phyloP scores from a whole-genome alignment of 2,888 invertebrate genomes.

The Anarsia innoxiella region DNA sequence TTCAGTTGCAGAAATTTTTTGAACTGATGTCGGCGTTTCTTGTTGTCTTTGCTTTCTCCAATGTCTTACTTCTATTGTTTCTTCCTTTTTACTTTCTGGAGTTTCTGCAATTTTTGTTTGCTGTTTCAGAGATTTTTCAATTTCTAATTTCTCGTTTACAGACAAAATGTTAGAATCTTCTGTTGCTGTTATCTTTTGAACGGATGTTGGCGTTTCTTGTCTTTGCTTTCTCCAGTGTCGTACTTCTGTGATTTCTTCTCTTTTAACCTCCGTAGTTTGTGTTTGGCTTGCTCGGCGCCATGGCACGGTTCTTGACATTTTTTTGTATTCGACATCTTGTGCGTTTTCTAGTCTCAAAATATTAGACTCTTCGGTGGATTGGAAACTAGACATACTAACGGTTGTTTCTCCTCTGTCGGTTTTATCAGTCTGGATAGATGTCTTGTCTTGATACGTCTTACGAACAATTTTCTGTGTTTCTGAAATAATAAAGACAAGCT shows the following conservation, averaged over 20 bases:
- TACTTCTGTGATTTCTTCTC: constrained; percentile 27
- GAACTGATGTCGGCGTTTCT: constrained; percentile 17
- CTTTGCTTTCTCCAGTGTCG: constrained; percentile 37
- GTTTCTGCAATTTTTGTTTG: constrained; percentile 15
- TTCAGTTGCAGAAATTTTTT: constrained; percentile 22
- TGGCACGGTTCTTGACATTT: constrained; percentile 36
- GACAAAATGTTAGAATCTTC: constrained; percentile 27
- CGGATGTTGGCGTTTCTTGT: constrained; percentile 17
- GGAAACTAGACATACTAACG: constrained; percentile 34
- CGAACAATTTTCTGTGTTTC: constrained; percentile 41
- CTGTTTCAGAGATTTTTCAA: constrained; percentile 15
- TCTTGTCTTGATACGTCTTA: constrained; percentile 43
- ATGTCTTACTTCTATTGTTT: constrained; percentile 28
- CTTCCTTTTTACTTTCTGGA: constrained; percentile 18
- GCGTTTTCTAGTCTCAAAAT: constrained; percentile 46
- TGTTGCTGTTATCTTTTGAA: constrained; percentile 18
- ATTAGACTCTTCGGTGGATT: constrained; percentile 57
- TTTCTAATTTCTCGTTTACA: constrained; percentile 19
- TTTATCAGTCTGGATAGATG: constrained; percentile 27
- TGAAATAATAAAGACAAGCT: constrained; percentile 26
- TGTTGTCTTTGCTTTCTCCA: constrained; percentile 35
- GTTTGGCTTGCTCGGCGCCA: constrained; percentile 45
- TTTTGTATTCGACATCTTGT: constrained; percentile 44
- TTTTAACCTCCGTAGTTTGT: constrained; percentile 16
- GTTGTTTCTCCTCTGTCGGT: constrained; percentile 28